Evolutionary conservation across 2,888 invertebrate species (phyloP), one percentile per base, ranked within the genome.

Genomic region (Amphipyra tragopoginis): DNA sequence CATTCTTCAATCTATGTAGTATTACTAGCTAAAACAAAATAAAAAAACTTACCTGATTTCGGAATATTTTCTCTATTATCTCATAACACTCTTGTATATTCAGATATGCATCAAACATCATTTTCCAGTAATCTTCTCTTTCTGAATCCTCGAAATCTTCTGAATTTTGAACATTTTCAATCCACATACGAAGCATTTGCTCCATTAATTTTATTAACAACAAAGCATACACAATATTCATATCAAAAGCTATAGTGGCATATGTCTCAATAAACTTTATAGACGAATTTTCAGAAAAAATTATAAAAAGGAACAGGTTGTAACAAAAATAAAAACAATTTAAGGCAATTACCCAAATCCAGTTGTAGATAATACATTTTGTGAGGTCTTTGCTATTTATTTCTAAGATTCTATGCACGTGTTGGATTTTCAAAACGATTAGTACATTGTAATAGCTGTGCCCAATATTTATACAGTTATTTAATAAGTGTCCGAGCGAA

Each of bases 181-280:
- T 63, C 48, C 34, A 63, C 10, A 36, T 29, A 0, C 29, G 15
- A 10, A 64, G 44, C 8, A 29, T 40, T 29, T 54, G 49, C 7
- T 49, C 55, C 10, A 49, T 29, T 29, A 64, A 15, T 14, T 63
- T 64, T 11, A 54, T 39, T 1, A 64, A 5, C 10, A 54, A 39
- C 21, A 54, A 39, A 10, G 39, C 43, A 54, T 64, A 54, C 8
- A 49, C 26, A 5, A 64, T n/a, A 8, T 63, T 64, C 0, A 62
- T 15, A 44, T 64, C 49, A 9, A 48, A 38, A 26, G 38, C 38
- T 1, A 54, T 4, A 34, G 21, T 29, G 4, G 49, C 7, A 13
- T 13, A 21, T 3, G 3, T 14, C 0, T 39, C 2, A 4, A n/a
- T 8, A 26, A 62, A n/a, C n/a, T n/a, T n/a, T n/a, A 10, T 21